phyloP scores from a whole-genome alignment of 2,888 invertebrate genomes.

The Galerucella calmariensis region DNA sequence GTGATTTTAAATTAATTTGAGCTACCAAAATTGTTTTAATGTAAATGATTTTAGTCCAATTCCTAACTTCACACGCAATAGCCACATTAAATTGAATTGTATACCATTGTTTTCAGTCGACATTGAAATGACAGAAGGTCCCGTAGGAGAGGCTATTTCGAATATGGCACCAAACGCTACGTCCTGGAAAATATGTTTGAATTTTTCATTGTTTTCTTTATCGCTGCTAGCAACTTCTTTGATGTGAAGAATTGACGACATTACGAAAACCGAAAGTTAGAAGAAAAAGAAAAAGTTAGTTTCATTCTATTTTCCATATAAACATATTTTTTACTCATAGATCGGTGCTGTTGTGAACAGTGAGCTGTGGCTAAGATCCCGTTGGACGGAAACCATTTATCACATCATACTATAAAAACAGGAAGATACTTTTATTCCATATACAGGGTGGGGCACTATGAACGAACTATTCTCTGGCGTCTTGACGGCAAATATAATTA shows the following conservation, averaged over 20 bases:
- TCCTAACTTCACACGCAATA: no score
- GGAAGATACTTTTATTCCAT: neutral
- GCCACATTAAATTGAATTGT: no score
- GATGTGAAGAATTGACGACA: constrained; percentile 19
- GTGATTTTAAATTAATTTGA: no score
- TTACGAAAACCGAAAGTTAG: neutral
- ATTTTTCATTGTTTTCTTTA: constrained; percentile 37
- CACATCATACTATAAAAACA: neutral
- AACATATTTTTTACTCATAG: constrained; percentile 21
- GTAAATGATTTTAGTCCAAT: no score
- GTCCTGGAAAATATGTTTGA: constrained; percentile 33
- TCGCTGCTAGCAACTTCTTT: constrained; percentile 36
- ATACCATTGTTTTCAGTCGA: constrained; percentile 49
- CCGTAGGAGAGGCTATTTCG: constrained; percentile 46
- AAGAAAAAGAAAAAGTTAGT: neutral
- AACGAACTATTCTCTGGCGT: no score
- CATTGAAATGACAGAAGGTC: constrained; percentile 54
- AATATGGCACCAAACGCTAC: constrained; percentile 38
- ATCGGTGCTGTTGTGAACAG: constrained; percentile 3
- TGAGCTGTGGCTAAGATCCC: constrained; percentile 7
- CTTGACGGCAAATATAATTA: no score
- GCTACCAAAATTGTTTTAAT: no score
- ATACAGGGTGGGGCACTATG: no score
- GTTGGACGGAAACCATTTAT: constrained; percentile 11
- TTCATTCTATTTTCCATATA: constrained; percentile 27